A percentile compares a stretch with the other conserved stretches of the same genome.
Evolutionary conservation across 1,140 invertebrate genomes (phyloP).

Genomic region (Batillaria attramentaria): DNA sequence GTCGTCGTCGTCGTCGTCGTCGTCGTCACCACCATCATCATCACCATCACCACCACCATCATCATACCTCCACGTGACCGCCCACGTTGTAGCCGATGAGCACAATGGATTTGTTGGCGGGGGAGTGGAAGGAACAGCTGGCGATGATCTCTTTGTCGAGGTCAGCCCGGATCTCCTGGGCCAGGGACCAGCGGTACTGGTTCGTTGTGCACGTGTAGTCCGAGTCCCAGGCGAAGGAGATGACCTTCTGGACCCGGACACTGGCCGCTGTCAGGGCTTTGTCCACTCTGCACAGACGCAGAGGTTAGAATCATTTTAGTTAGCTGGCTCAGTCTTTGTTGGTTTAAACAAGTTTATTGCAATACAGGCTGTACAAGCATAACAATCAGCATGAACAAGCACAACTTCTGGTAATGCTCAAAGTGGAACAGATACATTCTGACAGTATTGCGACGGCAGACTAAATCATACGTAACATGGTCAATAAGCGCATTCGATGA

Average conservation of each 20-base stretch:
- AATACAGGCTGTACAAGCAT: too few relatives aligned
- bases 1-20: not conserved
- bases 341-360: too few relatives aligned
- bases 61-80: too few relatives aligned
- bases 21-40: not conserved
- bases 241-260: slow-evolving; percentile 51
- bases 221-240: slow-evolving; percentile 60
- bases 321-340: too few relatives aligned
- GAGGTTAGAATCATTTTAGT: not conserved
- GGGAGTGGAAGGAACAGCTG: slow-evolving; percentile 59
- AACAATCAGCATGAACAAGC: too few relatives aligned
- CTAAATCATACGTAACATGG: too few relatives aligned
- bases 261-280: slow-evolving; percentile 48
- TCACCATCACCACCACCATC: too few relatives aligned
- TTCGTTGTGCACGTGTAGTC: slow-evolving; percentile 55
- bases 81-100: slow-evolving; percentile 59
- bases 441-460: too few relatives aligned
- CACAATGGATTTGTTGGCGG: slow-evolving; percentile 57
- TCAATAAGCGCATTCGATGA: too few relatives aligned
- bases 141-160: slow-evolving; percentile 52
- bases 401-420: too few relatives aligned
- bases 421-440: too few relatives aligned
- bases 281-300: slow-evolving; percentile 47
- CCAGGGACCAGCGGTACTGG: slow-evolving; percentile 35
- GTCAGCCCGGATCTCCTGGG: slow-evolving; percentile 44